A percentile compares a stretch with the other conserved stretches of the same genome.
phyloP scores from a whole-genome alignment of 2,888 invertebrate species.

The Xanthia togata region DNA sequence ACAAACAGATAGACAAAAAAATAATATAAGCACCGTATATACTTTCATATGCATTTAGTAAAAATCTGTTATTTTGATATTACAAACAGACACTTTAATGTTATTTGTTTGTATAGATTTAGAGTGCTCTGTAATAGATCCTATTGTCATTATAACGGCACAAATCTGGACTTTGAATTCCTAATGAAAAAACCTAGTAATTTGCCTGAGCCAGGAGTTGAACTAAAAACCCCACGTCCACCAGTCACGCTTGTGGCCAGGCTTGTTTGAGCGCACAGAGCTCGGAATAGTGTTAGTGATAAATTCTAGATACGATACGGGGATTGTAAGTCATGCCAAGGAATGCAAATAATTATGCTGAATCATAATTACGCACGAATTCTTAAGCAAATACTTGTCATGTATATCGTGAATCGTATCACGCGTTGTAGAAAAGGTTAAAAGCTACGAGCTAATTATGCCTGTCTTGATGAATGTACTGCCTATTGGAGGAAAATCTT shows the following conservation, averaged over 20 bases:
- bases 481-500: neutral
- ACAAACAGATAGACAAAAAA: no score
- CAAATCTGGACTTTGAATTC: neutral
- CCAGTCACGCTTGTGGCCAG: neutral
- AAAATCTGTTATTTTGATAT: no score
- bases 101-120: no score
- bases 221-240: neutral
- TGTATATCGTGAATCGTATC: neutral
- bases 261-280: neutral
- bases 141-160: neutral
- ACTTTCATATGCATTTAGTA: no score
- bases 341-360: neutral
- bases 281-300: neutral
- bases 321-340: neutral
- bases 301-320: neutral
- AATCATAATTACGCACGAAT: slow-evolving; percentile 1
- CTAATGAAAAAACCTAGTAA: neutral
- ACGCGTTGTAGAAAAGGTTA: neutral
- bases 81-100: no score
- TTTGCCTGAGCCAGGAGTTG: neutral
- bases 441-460: neutral
- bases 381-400: neutral
- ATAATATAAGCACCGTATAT: no score
- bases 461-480: no score
- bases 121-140: neutral